These are phyloP conservation scores for Germaria angustata DNA, from an alignment of 2,888 invertebrate species.

Conservation along the genomic window DNA sequence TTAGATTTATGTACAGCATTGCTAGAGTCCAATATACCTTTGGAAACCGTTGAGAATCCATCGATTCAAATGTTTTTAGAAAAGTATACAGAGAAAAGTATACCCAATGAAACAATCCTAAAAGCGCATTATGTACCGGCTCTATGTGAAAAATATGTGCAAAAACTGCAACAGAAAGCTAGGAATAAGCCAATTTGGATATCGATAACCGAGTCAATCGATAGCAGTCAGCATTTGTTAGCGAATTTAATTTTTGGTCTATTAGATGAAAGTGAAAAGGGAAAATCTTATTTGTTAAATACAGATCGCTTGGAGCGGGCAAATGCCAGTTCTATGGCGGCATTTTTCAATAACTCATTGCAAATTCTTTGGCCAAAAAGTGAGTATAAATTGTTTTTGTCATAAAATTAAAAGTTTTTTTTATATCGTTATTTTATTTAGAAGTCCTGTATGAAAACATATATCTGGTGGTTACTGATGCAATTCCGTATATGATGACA, in stretches of 20 bases:
- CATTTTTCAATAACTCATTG: slow-evolving; percentile 42
- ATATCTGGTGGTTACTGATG: slow-evolving; percentile 30
- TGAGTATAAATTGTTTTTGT: not conserved
- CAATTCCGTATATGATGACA: slow-evolving; percentile 28
- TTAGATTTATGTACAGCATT: slow-evolving; percentile 47
- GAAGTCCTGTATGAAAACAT: slow-evolving; percentile 32
- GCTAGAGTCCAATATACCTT: slow-evolving; percentile 37
- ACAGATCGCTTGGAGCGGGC: slow-evolving; percentile 3
- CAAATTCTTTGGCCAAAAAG: slow-evolving; percentile 51
- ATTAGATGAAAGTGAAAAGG: slow-evolving; percentile 32
- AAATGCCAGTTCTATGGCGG: slow-evolving; percentile 37
- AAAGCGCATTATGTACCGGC: slow-evolving; percentile 23
- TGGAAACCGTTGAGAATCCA: slow-evolving; percentile 28
- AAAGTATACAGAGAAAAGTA: slow-evolving; percentile 19
- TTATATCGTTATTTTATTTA: not conserved
- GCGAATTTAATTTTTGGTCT: slow-evolving; percentile 43
- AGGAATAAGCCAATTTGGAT: slow-evolving; percentile 38
- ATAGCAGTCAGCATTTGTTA: slow-evolving; percentile 18
- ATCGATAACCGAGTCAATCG: slow-evolving; percentile 16
- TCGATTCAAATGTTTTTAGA: slow-evolving; percentile 31
- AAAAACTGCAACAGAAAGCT: slow-evolving; percentile 35
- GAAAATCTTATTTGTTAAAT: slow-evolving; percentile 44
- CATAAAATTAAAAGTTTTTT: not conserved
- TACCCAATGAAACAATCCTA: slow-evolving; percentile 7
- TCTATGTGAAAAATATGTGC: slow-evolving; percentile 33